phyloP scores from a whole-genome alignment of 2,888 invertebrate species.

The Amphipyra berbera region DNA sequence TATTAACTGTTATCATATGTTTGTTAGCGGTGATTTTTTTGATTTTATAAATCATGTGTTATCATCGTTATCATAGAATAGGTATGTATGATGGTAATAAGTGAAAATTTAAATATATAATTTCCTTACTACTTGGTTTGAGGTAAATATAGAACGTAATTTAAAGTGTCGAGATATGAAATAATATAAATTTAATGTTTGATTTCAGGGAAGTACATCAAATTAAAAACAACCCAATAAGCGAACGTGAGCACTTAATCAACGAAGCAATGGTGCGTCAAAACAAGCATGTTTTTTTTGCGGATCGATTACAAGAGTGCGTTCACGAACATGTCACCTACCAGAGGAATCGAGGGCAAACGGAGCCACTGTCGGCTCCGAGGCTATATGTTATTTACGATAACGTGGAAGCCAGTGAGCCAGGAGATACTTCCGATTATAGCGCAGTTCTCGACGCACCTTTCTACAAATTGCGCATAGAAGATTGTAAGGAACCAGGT shows the following conservation, averaged over 20 bases:
- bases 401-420: conserved; percentile 92
- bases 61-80: conserved; percentile 25
- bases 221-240: conserved; percentile 85
- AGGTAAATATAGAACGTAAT: conserved; percentile 19
- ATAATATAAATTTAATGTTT: conserved; percentile 27
- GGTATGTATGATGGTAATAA: conserved; percentile 9
- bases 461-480: conserved; percentile 91
- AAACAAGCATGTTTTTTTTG: conserved; percentile 91
- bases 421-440: conserved; percentile 90
- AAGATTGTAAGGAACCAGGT: conserved; percentile 87
- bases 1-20: conserved; percentile 67
- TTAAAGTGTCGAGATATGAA: conserved; percentile 9
- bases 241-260: conserved; percentile 83
- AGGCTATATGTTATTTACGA: conserved; percentile 93
- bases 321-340: conserved; percentile 91
- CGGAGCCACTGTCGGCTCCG: conserved; percentile 91
- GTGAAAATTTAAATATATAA: conserved; percentile 23
- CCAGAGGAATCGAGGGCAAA: conserved; percentile 70
- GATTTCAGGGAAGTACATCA: conserved; percentile 88
- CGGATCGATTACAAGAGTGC: conserved; percentile 92
- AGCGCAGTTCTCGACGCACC: conserved; percentile 90
- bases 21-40: conserved; percentile 73
- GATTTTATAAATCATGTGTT: conserved; percentile 54
- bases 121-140: neutral
- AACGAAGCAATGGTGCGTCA: conserved; percentile 89